Evolutionary conservation across 2,888 invertebrate species (phyloP), one percentile per base, ranked within the genome.

Genomic region (Drosophila stalkeri): DNA sequence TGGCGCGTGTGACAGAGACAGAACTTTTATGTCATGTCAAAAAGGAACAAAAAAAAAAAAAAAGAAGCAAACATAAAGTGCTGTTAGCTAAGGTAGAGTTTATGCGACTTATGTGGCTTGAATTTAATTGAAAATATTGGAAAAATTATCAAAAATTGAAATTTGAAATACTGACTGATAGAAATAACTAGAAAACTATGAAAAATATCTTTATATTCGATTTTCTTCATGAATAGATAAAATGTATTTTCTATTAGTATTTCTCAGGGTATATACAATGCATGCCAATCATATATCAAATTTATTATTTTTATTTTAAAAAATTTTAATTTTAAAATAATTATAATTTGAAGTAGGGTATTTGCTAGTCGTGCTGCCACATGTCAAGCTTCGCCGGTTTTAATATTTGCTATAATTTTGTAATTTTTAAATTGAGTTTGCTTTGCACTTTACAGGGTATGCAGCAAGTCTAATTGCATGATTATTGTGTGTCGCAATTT

Each of bases 1-100:
- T 27, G 65, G n/a, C 49, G 43, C 39, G 47, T 49, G 57, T 23
- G 75, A 65, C 43, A 64, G 64, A 77, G 62, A 76, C 63, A 71
- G 64, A 56, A 72, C 37, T 43, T 37, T 71, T 37, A 1, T 44
- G 52, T 43, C 62, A 57, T 57, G 74, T 64, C 31, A 54, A 66
- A 54, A 20, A 49, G 16, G 33, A 27, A 46, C 6, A 20, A 43
- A 39, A 61, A 60, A 41, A 44, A 56, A 44, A 31, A 35, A 35
- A 16, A 16, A 14, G 31, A 33, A 54, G 23, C 23, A 20, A 33
- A 33, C 27, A 37, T 16, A 39, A 16, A 16, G 37, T 18, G 56
- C 12, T 49, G n/a, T 20, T 69, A n/a, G 16, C 35, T 35, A 37
- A 5, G 14, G 16, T 18, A 12, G 52, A 47, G 52, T 35, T 54